These are phyloP conservation scores for Sarcophaga bullata DNA, from an alignment of 1,140 invertebrate genomes.

Conservation along the genomic window DNA sequence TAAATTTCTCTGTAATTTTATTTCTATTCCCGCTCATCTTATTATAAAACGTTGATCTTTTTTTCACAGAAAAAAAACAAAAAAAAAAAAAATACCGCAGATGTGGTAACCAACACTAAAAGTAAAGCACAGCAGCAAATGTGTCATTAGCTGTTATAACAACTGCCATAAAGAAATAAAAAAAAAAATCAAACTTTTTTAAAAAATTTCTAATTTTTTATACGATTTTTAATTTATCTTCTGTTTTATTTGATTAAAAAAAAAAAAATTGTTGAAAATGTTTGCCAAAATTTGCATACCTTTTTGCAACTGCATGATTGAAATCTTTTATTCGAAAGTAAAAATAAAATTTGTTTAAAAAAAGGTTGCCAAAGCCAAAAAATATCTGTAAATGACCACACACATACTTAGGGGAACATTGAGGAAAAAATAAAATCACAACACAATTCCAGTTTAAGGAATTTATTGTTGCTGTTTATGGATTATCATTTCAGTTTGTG, in stretches of 20 bases:
- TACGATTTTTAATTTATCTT: background rate
- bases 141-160: background rate
- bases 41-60: too few relatives aligned
- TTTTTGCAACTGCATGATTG: background rate
- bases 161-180: background rate
- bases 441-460: too few relatives aligned
- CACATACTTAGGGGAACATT: too few relatives aligned
- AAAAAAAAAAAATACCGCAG: too few relatives aligned
- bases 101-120: background rate
- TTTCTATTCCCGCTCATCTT: too few relatives aligned
- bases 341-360: background rate
- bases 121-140: background rate
- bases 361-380: background rate
- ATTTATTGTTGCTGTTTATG: too few relatives aligned
- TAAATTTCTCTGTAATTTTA: too few relatives aligned
- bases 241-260: background rate
- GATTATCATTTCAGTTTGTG: too few relatives aligned
- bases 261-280: background rate
- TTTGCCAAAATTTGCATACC: conserved; percentile 1
- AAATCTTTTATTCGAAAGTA: conserved; percentile 7
- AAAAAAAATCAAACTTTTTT: background rate
- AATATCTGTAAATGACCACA: too few relatives aligned
- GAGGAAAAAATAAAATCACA: too few relatives aligned
- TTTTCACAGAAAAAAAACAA: too few relatives aligned
- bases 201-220: background rate